These are phyloP conservation scores for Anomalospiza imberbis DNA, from an alignment of 2,797 vertebrate genomes.

Conservation along the genomic window DNA sequence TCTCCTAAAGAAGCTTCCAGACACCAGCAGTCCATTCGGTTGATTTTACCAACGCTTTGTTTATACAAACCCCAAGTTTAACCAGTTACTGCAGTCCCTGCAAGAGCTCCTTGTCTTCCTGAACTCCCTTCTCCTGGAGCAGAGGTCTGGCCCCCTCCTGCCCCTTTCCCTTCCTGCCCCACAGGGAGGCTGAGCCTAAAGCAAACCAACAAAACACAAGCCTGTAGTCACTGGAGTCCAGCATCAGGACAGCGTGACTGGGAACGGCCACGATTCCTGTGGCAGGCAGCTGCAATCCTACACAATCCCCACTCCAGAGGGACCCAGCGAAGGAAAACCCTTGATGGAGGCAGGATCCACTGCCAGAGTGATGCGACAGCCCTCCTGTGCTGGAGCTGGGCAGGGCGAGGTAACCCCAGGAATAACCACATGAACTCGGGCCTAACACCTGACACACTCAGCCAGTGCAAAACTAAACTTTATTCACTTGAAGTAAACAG, in stretches of 20 bases:
- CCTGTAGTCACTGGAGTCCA: too few species aligned
- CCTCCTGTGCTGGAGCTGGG: rapidly evolving
- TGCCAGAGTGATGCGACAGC: rapidly evolving
- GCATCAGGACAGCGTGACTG: neutral
- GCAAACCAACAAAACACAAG: neutral
- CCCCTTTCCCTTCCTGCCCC: neutral
- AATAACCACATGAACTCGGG: too few species aligned
- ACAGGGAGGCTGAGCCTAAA: neutral
- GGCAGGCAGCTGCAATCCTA: neutral
- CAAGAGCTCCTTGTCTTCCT: neutral
- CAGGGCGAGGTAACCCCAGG: neutral
- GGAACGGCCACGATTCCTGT: rapidly evolving
- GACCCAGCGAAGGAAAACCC: too few species aligned
- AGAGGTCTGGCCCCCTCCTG: neutral
- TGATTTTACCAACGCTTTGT: neutral
- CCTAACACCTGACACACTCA: neutral
- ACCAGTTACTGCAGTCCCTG: too few species aligned
- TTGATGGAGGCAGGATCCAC: too few species aligned
- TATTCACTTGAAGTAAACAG: slow-evolving; percentile 43
- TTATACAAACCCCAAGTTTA: neutral
- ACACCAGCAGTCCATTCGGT: rapidly evolving
- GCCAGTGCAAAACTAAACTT: slow-evolving; percentile 53
- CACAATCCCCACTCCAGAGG: neutral
- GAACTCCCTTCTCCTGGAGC: neutral
- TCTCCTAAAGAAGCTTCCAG: neutral